Base-by-base conservation (phyloP, 2,888 invertebrate genomes). In the Andricus quercusramuli region DNA sequence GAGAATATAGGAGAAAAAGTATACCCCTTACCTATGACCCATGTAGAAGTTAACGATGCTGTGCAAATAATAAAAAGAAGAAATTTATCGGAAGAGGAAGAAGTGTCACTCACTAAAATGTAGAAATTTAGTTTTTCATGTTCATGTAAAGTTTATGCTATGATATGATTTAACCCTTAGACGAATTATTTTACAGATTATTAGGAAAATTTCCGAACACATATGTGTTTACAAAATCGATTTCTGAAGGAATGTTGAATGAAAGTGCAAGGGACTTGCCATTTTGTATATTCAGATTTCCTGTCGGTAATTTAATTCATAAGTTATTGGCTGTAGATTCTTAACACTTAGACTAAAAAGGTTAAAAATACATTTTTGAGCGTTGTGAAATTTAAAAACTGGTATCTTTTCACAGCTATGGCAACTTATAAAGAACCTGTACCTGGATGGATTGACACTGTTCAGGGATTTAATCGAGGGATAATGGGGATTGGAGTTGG, bases 191-290 rank as follows among this genome's bases (percentile, higher is more conserved):
- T 41, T 41, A 41, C 41, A 41, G 41, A 41, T 41, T 41, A 41
- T 2, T 41, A 11, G 41, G 11, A 2, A 47, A 29, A 47, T 68
- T 44, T 22, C 68, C 68, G 6, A 68, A 68, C 44, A 68, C 47
- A 9, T 68, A 68, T 25, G 17, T 68, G 44, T 68, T 68, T 47
- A 47, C 68, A 44, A 68, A 68, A 25, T 68, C 47, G 17, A 68
- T 68, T 9, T 47, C 68, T 25, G 68, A 68, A 68, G 68, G 68
- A 47, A 15, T 68, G 6, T 41, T 68, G 47, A 68, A 47, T 47
- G 68, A 68, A 6, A 29, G 17, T 15, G 68, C 68, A 47, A 47
- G 25, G 22, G 68, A 68, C 5, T 44, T 47, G 9, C 68, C 47
- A 25, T 68, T 68, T 17, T 68, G 8, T 29, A 44, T 68, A 13